These are phyloP conservation scores for Drosophila putrida DNA, from an alignment of 2,888 invertebrate species.

Conservation along the genomic window DNA sequence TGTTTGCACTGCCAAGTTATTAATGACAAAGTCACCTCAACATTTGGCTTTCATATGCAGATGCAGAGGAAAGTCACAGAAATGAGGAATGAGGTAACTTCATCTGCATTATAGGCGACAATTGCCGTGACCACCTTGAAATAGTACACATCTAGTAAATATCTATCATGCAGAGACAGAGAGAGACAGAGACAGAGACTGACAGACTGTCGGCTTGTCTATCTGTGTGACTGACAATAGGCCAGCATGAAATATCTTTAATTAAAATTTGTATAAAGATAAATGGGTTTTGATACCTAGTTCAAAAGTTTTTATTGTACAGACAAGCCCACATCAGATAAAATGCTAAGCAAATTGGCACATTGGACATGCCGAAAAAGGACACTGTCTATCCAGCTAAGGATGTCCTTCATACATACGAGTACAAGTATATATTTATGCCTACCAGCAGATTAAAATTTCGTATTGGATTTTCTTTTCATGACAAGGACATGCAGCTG, in stretches of 20 bases:
- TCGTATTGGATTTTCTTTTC: slow-evolving; percentile 45
- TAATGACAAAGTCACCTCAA: slow-evolving; percentile 71
- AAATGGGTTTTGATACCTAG: slow-evolving; percentile 79
- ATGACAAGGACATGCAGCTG: slow-evolving; percentile 41
- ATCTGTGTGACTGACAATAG: slow-evolving; percentile 55
- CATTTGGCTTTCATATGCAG: slow-evolving; percentile 66
- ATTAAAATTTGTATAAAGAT: slow-evolving; percentile 79
- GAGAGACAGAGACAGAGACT: slow-evolving; percentile 1
- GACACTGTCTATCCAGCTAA: slow-evolving; percentile 13
- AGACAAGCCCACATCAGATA: slow-evolving; percentile 56
- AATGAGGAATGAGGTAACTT: slow-evolving; percentile 21
- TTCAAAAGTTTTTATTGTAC: slow-evolving; percentile 73
- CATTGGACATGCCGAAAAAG: slow-evolving; percentile 52
- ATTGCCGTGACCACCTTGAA: slow-evolving; percentile 48
- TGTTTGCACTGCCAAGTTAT: slow-evolving; percentile 60
- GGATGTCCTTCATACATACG: slow-evolving; percentile 14
- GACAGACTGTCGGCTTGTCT: slow-evolving; percentile 12
- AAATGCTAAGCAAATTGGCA: slow-evolving; percentile 67
- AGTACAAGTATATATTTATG: slow-evolving; percentile 6
- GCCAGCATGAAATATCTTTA: slow-evolving; percentile 77
- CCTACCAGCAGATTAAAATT: slow-evolving; percentile 72
- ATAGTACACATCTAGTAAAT: slow-evolving; percentile 50
- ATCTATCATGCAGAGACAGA: slow-evolving; percentile 21
- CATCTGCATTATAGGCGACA: slow-evolving; percentile 68
- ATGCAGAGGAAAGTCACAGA: slow-evolving; percentile 22